These are phyloP conservation scores for Chascanopsetta lugubris DNA, from an alignment of 2,113 vertebrate genomes.

Conservation along the genomic window DNA sequence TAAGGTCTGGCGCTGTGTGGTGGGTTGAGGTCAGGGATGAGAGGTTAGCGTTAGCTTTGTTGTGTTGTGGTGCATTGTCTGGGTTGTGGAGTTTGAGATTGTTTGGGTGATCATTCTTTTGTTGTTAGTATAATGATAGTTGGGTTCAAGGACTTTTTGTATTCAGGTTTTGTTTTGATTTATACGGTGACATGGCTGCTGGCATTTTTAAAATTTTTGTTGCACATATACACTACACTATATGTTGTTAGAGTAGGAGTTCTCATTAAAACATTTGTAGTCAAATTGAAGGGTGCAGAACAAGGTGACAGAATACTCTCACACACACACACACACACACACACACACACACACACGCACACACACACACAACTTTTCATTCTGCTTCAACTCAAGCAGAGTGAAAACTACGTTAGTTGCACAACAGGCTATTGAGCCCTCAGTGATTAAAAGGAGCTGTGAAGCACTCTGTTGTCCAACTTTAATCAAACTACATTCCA, in stretches of 20 bases:
- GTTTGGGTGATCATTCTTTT: too few relatives aligned
- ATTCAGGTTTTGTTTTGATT: too few relatives aligned
- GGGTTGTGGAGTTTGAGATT: too few relatives aligned
- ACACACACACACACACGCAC: background rate
- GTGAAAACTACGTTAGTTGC: conserved; percentile 28
- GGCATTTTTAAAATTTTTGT: too few relatives aligned
- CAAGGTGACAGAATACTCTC: conserved; percentile 31
- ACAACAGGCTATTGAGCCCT: conserved; percentile 60
- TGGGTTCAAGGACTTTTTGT: too few relatives aligned
- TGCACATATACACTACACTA: background rate
- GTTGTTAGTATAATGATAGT: too few relatives aligned
- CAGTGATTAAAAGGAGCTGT: conserved; percentile 58
- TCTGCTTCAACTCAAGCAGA: conserved; percentile 51
- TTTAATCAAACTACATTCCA: conserved; percentile 59
- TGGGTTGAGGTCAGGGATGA: too few relatives aligned
- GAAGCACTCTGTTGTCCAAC: conserved; percentile 50
- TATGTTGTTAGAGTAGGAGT: background rate
- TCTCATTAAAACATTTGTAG: too few relatives aligned
- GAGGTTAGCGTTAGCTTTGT: too few relatives aligned
- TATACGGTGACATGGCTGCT: too few relatives aligned
- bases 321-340: conserved; percentile 22
- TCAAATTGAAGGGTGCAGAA: conserved; percentile 21
- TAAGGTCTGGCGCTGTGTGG: too few relatives aligned
- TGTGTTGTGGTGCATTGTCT: too few relatives aligned
- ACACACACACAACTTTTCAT: conserved; percentile 18